A percentile compares a stretch with the other conserved stretches of the same genome.
Conservation (phyloP, 1,140 invertebrate species). For the Heliconius melpomene region DNA sequence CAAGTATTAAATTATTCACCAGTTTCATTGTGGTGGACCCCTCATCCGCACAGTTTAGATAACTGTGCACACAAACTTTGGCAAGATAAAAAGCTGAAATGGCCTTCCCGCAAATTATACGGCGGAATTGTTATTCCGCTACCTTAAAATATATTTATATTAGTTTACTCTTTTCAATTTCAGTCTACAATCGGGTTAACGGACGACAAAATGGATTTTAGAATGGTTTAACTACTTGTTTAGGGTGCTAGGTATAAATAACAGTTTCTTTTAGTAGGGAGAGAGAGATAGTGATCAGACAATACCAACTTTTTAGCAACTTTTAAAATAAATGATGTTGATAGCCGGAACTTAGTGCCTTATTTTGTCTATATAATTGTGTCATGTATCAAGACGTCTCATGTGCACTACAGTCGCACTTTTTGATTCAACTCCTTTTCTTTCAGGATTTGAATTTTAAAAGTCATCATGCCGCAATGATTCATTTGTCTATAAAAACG, state of each 20-base stretch:
- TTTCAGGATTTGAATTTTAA: too few species aligned
- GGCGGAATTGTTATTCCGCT: conserved; percentile 71
- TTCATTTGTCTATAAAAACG: too few species aligned
- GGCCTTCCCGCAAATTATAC: conserved; percentile 70
- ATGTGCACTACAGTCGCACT: too few species aligned
- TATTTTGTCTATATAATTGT: too few species aligned
- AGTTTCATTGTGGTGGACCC: conserved; percentile 58
- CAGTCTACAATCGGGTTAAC: conserved; percentile 48
- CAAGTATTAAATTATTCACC: conserved; percentile 74
- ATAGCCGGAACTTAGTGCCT: too few species aligned
- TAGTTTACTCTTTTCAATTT: conserved; percentile 57
- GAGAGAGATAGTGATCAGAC: too few species aligned
- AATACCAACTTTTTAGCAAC: too few species aligned
- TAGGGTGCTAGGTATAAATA: conserved; percentile 44
- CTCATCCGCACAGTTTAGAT: conserved; percentile 65
- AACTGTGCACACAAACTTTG: conserved; percentile 70
- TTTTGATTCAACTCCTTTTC: too few species aligned
- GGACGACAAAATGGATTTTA: conserved; percentile 58
- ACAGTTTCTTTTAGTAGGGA: too few species aligned
- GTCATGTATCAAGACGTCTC: too few species aligned
- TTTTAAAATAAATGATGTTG: too few species aligned
- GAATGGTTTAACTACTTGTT: conserved; percentile 66
- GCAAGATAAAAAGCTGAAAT: conserved; percentile 76
- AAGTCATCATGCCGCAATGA: too few species aligned
- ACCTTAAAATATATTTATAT: conserved; percentile 57